Evolutionary conservation across 2,797 vertebrate species (phyloP).

Genomic region (Acipenser oxyrinchus): DNA sequence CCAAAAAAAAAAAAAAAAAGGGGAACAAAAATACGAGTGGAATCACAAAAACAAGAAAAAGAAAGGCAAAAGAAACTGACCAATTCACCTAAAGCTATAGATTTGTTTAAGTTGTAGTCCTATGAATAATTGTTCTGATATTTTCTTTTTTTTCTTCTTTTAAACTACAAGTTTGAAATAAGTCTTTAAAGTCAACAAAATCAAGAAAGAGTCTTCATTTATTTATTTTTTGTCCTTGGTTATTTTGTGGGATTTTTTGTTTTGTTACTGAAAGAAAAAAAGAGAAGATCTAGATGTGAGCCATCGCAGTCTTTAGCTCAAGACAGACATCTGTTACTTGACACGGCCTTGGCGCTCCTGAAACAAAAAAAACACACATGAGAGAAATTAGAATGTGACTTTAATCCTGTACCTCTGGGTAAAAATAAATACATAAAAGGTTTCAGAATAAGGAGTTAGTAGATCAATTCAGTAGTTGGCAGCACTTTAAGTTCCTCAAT

Average conservation of each 20-base stretch:
- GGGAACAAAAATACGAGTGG: constrained; percentile 51
- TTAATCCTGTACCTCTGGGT: not conserved
- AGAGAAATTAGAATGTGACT: not conserved
- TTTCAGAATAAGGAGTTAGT: no score
- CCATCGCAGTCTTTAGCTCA: constrained; percentile 71
- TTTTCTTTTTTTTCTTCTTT: constrained; percentile 58
- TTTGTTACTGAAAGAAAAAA: constrained; percentile 52
- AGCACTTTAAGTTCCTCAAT: no score
- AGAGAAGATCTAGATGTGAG: constrained; percentile 56
- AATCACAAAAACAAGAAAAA: constrained; percentile 54
- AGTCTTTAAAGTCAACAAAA: constrained; percentile 93
- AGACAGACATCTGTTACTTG: constrained; percentile 72
- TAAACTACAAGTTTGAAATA: constrained; percentile 79
- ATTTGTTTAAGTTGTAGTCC: constrained; percentile 74
- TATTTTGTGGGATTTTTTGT: constrained; percentile 55
- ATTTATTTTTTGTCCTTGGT: constrained; percentile 61
- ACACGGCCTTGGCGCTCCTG: constrained; percentile 94
- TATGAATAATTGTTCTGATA: constrained; percentile 78
- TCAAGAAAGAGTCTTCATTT: constrained; percentile 90
- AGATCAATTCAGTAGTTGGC: no score
- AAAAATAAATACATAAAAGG: no score
- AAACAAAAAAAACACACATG: constrained; percentile 20
- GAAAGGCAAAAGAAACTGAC: constrained; percentile 61
- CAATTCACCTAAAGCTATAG: constrained; percentile 81
- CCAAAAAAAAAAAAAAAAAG: constrained; percentile 46